Base-by-base conservation (phyloP, 2,888 invertebrate species). In the Tinea semifulvella region DNA sequence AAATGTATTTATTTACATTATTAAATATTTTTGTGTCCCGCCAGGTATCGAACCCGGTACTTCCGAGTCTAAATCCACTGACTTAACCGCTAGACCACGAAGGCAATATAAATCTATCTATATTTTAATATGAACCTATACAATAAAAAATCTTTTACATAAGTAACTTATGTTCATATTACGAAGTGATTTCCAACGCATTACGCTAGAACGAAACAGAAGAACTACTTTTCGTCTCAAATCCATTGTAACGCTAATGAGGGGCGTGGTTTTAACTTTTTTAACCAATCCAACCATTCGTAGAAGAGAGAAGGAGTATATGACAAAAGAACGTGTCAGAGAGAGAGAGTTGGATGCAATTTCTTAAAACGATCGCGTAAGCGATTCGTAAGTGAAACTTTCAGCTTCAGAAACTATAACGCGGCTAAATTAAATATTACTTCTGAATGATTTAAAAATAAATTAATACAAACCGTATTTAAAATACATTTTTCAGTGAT, bases 211-310 rank as follows among this genome's bases (percentile, higher is more conserved):
- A 22, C 10, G 14, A 19, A 10, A n/a, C 11, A 22, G 40, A 13
- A 22, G 27, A 45, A 52, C 51, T 54, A 54, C 49, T 49, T 61
- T 58, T 58, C 58, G 53, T 50, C 51, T 45, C 52, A 43, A 50
- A 6, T 48, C 61, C 57, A 65, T 68, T 69, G 68, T 68, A 59
- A 60, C 52, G 50, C 49, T 56, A 56, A 57, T 53, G 51, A 54
- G 55, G 65, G 70, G 70, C 64, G 70, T 58, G 56, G 58, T 52
- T 20, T 39, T 53, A 62, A 64, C 54, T 64, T 65, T 68, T 67
- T 58, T 53, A 49, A 46, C 70, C 67, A 69, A 69, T 69, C 56
- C 48, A 49, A 50, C 25, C 20, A 46, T 26, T 40, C 42, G 65
- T 18, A 38, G 22, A 60, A 68, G 42, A 43, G 58, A 51, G 65